A percentile compares a stretch with the other conserved stretches of the same genome.
Conservation (phyloP, 2,113 vertebrate genomes). For the Glareola pratincola region DNA sequence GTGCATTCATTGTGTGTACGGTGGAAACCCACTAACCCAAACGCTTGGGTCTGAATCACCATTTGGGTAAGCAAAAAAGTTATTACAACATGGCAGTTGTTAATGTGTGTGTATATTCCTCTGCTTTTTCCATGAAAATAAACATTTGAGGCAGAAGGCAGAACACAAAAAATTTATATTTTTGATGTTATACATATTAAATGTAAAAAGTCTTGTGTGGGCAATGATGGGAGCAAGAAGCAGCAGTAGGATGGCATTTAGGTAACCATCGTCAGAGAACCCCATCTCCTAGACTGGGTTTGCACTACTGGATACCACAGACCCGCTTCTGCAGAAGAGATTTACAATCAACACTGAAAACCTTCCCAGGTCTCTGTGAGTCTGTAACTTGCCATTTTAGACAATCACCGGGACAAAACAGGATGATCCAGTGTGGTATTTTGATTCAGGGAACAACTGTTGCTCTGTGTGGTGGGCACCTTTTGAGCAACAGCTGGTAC, state of each 20-base stretch:
- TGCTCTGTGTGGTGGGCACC: background rate
- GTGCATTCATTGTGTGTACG: background rate
- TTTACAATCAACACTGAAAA: background rate
- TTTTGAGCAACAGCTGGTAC: background rate
- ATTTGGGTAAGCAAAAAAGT: background rate
- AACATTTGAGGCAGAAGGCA: background rate
- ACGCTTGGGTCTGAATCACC: background rate
- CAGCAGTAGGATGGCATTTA: background rate
- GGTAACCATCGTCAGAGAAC: background rate
- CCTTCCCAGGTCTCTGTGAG: background rate
- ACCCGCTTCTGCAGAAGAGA: background rate
- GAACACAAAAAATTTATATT: background rate
- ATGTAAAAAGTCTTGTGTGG: background rate
- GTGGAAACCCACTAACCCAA: background rate
- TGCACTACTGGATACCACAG: background rate
- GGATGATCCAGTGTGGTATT: background rate
- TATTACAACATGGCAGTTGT: fast-evolving
- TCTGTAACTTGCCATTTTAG: background rate
- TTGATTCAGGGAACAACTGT: background rate
- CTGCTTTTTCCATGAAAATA: background rate
- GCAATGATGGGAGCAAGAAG: background rate
- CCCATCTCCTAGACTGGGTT: background rate
- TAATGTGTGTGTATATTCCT: background rate
- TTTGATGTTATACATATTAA: background rate
- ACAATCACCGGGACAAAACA: background rate